Evolutionary conservation across 2,888 invertebrate genomes (phyloP).

Genomic region (Pocota personata): DNA sequence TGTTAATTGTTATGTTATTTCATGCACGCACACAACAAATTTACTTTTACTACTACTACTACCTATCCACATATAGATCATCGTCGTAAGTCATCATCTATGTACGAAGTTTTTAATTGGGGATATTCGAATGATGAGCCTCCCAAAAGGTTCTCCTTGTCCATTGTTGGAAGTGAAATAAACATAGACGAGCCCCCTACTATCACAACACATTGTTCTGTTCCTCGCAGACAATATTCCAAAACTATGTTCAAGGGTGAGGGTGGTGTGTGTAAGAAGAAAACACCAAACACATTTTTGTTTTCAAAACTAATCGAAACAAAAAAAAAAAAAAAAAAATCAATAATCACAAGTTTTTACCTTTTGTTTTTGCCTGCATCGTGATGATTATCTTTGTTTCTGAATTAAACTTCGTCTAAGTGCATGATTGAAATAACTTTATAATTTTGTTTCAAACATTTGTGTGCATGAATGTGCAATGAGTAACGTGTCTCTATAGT

Average conservation of each 20-base stretch:
- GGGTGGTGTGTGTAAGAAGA: slow-evolving; percentile 76
- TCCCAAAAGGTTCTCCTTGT: slow-evolving; percentile 82
- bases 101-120: slow-evolving; percentile 90
- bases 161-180: slow-evolving; percentile 82
- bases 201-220: slow-evolving; percentile 75
- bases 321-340: slow-evolving; percentile 50
- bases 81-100: slow-evolving; percentile 87
- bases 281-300: slow-evolving; percentile 47
- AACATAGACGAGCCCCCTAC: slow-evolving; percentile 82
- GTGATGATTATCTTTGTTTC: slow-evolving; percentile 38
- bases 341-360: slow-evolving; percentile 48
- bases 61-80: slow-evolving; percentile 77
- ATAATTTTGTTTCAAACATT: slow-evolving; percentile 25
- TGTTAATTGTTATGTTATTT: slow-evolving; percentile 70
- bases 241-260: slow-evolving; percentile 80
- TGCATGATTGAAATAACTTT: slow-evolving; percentile 47
- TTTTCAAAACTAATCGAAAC: slow-evolving; percentile 62
- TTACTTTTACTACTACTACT: slow-evolving; percentile 66
- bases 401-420: slow-evolving; percentile 27
- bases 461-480: slow-evolving; percentile 55
- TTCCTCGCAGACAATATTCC: slow-evolving; percentile 79
- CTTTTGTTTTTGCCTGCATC: slow-evolving; percentile 59
- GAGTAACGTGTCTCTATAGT: slow-evolving; percentile 38
- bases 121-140: slow-evolving; percentile 83
- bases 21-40: slow-evolving; percentile 74